These are phyloP conservation scores for Epinephelus awoara DNA, from an alignment of 2,797 vertebrate genomes.

Conservation along the genomic window DNA sequence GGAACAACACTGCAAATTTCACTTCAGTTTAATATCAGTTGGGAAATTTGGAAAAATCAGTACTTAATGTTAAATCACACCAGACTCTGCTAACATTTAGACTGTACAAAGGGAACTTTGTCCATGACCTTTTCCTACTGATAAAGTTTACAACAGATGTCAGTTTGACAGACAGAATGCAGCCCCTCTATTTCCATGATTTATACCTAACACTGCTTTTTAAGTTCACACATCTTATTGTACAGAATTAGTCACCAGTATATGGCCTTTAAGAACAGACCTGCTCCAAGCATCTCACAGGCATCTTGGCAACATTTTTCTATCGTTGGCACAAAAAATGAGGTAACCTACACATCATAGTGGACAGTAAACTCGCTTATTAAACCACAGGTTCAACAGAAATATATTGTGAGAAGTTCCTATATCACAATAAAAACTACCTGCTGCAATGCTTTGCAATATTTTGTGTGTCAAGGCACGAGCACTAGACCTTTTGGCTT, in stretches of 20 bases:
- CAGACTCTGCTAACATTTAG: neutral
- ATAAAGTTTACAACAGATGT: neutral
- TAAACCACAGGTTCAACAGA: neutral
- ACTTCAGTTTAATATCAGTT: slow-evolving; percentile 5
- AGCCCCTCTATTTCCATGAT: neutral
- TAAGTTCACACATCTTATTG: neutral
- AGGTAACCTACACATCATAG: neutral
- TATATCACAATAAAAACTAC: slow-evolving; percentile 5
- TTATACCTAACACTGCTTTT: neutral
- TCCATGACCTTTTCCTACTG: neutral
- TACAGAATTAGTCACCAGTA: neutral
- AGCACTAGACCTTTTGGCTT: slow-evolving; percentile 6
- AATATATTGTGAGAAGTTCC: neutral
- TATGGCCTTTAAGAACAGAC: neutral
- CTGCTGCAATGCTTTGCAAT: neutral
- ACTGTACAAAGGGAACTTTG: neutral
- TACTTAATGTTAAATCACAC: slow-evolving; percentile 8
- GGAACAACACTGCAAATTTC: neutral
- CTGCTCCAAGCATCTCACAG: neutral
- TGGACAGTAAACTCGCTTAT: neutral
- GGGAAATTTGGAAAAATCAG: neutral
- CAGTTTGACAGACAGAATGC: neutral
- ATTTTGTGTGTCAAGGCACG: neutral
- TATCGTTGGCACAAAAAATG: neutral
- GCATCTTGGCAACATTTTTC: neutral